Evolutionary conservation across 2,113 vertebrate genomes (phyloP).

Genomic region (Chascanopsetta lugubris): DNA sequence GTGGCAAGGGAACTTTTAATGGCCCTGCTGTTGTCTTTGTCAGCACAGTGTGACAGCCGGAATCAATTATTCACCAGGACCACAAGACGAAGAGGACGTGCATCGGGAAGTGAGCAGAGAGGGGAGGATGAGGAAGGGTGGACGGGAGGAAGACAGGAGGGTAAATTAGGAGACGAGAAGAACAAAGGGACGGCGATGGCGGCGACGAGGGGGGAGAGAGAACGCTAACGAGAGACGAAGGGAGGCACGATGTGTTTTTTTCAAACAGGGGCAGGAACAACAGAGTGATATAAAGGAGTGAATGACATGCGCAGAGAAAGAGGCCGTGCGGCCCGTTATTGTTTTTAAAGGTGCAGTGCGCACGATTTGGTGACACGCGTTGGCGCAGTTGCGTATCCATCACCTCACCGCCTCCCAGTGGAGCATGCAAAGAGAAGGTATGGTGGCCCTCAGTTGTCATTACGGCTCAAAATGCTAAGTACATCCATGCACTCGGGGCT

Average conservation of each 20-base stretch:
- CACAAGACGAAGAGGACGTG: constrained; percentile 49
- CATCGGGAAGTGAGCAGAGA: constrained; percentile 26
- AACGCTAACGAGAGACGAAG: constrained; percentile 32
- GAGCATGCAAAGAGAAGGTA: too few species aligned
- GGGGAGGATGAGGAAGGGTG: constrained; percentile 8
- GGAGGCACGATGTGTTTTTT: constrained; percentile 1
- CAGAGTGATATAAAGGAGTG: constrained; percentile 8
- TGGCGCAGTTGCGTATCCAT: too few species aligned
- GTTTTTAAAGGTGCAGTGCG: too few species aligned
- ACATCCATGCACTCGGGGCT: too few species aligned
- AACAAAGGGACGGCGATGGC: background rate
- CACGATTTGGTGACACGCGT: too few species aligned
- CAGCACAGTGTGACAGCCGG: constrained; percentile 69
- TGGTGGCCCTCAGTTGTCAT: too few species aligned
- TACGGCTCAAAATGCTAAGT: too few species aligned
- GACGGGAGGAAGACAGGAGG: background rate
- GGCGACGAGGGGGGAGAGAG: constrained; percentile 6
- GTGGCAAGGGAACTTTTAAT: constrained; percentile 65
- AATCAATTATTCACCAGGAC: constrained; percentile 73
- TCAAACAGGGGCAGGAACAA: constrained; percentile 1
- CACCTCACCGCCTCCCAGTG: too few species aligned
- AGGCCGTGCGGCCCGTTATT: too few species aligned
- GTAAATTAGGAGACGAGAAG: constrained; percentile 33
- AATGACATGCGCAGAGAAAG: constrained; percentile 46
- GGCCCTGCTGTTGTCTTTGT: constrained; percentile 73